These are phyloP conservation scores for Agrotis clavis DNA, from an alignment of 2,888 invertebrate genomes.

Conservation along the genomic window DNA sequence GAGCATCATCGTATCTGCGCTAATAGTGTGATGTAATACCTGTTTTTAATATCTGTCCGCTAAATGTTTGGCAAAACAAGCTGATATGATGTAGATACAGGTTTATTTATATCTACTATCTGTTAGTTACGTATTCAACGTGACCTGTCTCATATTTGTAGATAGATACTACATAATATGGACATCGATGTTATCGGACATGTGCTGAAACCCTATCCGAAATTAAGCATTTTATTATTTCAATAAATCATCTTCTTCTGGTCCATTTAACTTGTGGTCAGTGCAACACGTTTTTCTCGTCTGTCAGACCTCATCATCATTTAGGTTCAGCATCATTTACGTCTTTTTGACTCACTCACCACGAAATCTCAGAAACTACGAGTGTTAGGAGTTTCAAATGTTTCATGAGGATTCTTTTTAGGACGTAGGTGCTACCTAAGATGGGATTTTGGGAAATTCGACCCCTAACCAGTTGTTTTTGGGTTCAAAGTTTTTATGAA, in stretches of 20 bases:
- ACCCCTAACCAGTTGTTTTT: too few relatives aligned
- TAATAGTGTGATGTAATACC: slow-evolving; percentile 50
- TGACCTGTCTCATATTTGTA: slow-evolving; percentile 32
- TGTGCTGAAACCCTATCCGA: background rate
- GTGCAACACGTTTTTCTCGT: too few relatives aligned
- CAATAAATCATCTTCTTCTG: background rate
- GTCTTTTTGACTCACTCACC: too few relatives aligned
- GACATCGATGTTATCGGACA: slow-evolving; percentile 5
- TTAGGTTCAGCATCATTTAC: too few relatives aligned
- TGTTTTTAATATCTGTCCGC: slow-evolving; percentile 45
- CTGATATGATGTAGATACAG: slow-evolving; percentile 30
- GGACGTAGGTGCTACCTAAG: too few relatives aligned
- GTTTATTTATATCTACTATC: slow-evolving; percentile 45
- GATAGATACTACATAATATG: slow-evolving; percentile 9
- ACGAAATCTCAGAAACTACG: too few relatives aligned
- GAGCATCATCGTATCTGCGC: slow-evolving; percentile 21
- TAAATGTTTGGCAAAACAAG: slow-evolving; percentile 49
- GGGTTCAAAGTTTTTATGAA: too few relatives aligned
- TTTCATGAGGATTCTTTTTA: too few relatives aligned
- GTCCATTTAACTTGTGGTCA: too few relatives aligned
- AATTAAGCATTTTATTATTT: background rate
- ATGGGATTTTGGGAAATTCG: too few relatives aligned
- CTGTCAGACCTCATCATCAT: too few relatives aligned
- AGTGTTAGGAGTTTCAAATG: too few relatives aligned
- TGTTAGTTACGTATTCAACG: slow-evolving; percentile 26